Percentiles rank a stretch among this genome's conserved stretches.
phyloP scores from a whole-genome alignment of 2,113 vertebrate genomes.

The Pantherophis guttatus region DNA sequence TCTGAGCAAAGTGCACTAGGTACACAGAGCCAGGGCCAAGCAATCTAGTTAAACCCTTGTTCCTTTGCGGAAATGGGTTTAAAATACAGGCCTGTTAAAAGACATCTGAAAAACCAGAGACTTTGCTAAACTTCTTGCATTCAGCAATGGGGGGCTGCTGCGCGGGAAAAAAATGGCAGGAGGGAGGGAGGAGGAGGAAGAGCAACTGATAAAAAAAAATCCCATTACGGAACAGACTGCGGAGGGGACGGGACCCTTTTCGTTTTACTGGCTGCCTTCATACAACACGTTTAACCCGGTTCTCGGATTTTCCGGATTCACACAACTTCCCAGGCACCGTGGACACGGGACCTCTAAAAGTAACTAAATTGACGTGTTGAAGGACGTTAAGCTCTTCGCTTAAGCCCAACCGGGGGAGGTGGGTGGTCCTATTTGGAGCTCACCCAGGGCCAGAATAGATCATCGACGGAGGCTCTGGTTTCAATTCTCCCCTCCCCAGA shows the following conservation, averaged over 20 bases:
- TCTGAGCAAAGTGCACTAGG: background rate
- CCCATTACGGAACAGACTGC: background rate
- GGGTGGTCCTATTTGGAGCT: too few relatives aligned
- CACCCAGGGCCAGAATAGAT: background rate
- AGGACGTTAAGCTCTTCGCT: background rate
- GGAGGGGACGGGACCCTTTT: background rate
- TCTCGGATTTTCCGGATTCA: background rate
- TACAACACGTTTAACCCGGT: background rate
- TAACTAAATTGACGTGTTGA: background rate
- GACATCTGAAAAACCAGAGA: background rate
- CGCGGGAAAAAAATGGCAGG: background rate
- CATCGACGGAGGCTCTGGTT: background rate
- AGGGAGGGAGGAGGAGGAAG: background rate
- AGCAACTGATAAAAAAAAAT: background rate
- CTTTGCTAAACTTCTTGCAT: background rate
- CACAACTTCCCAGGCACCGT: background rate
- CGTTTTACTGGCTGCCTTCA: background rate
- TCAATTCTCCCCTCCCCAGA: background rate
- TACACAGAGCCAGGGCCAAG: background rate
- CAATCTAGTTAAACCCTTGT: background rate
- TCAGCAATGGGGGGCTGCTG: background rate
- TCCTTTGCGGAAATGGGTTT: background rate
- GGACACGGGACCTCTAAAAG: background rate
- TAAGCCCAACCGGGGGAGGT: background rate
- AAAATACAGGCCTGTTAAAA: background rate